Evolutionary conservation across 2,888 invertebrate genomes (phyloP), one percentile per base, ranked within the genome.

Genomic region (Cerastis rubricosa): DNA sequence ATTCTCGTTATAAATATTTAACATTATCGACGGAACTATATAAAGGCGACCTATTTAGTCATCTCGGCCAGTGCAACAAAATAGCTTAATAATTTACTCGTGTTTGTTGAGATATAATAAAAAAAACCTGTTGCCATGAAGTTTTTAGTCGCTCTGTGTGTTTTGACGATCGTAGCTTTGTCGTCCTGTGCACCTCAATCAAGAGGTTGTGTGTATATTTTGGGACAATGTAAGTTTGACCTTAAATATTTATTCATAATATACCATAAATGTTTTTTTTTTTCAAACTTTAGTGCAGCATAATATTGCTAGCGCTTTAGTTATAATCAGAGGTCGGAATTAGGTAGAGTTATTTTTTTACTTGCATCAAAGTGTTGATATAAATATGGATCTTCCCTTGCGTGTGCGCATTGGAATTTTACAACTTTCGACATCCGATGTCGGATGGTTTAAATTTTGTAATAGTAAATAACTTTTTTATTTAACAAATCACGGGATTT

Each of bases 191-290:
- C 76, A 0, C 87, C 89, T 5, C 64, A 72, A 1, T 68, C 91
- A 0, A 85, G 93, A 4, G 94, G 94, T 0, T 94, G 94, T 57
- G 88, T 87, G 4, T 94, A 92, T 35, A 80, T 89, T 7, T n/a
- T 86, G 40, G 64, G 19, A 72, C 81, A 29, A 81, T 85, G 78
- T 78, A 74, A 78, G 78, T 59, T 49, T 49, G 19, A 59, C 4
- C 29, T 59, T 29, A 0, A 59, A 29, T 29, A 59, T 2, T 59
- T 29, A 14, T 54, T n/a, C 12, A 2, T 57, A 49, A n/a, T n/a
- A n/a, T n/a, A n/a, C n/a, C n/a, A n/a, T n/a, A n/a, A n/a, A n/a
- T n/a, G n/a, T n/a, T n/a, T n/a, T n/a, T n/a, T n/a, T n/a, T n/a
- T n/a, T n/a, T n/a, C n/a, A n/a, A n/a, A n/a, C n/a, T n/a, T n/a